Percentiles rank a stretch among this genome's conserved stretches.
phyloP scores from a whole-genome alignment of 2,888 invertebrate genomes.

The Hyles lineata region DNA sequence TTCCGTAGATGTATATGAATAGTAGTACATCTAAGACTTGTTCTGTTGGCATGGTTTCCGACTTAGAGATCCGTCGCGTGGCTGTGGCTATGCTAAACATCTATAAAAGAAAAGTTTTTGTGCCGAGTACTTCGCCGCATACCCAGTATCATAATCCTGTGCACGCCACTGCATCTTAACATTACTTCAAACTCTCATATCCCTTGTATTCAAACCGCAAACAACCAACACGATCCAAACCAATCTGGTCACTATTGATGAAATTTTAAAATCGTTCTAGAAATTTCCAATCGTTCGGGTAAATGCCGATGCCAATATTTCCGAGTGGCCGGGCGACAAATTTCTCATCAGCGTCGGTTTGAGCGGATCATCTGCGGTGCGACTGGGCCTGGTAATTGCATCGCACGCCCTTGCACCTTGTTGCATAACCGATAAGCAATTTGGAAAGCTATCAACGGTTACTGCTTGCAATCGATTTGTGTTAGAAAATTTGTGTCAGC shows the following conservation, averaged over 20 bases:
- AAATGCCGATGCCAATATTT: conserved; percentile 50
- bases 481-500: neutral
- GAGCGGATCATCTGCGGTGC: conserved; percentile 47
- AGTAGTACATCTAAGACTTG: too few species aligned
- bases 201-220: neutral
- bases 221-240: neutral
- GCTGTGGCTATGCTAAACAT: too few species aligned
- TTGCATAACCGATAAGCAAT: conserved; percentile 23
- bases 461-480: neutral
- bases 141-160: too few species aligned
- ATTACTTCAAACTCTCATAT: too few species aligned
- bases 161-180: too few species aligned
- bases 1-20: too few species aligned
- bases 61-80: too few species aligned
- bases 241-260: conserved; percentile 1
- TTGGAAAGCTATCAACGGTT: neutral
- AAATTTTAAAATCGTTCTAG: conserved; percentile 8
- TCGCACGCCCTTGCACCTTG: conserved; percentile 24
- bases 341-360: conserved; percentile 69
- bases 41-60: too few species aligned
- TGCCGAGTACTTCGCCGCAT: too few species aligned
- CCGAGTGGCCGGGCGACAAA: conserved; percentile 73
- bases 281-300: conserved; percentile 29
- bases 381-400: conserved; percentile 52
- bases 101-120: too few species aligned